Base-by-base conservation (phyloP, 1,140 invertebrate species). In the Cryptotermes secundus region DNA sequence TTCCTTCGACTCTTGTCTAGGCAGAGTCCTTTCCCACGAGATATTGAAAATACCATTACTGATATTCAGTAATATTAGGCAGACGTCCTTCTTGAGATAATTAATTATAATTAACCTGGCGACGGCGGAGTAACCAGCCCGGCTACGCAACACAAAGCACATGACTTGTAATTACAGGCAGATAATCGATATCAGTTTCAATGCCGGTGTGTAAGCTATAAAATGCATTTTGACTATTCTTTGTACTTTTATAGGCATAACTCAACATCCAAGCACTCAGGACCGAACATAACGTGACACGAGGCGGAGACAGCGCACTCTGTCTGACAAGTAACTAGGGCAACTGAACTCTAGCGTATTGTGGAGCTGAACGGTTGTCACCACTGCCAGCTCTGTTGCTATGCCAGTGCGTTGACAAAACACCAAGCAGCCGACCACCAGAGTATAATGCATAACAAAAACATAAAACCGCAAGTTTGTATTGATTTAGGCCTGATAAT, bases 391-490 rank as follows among this genome's bases (percentile, higher is more conserved):
- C 26, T 72, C 59, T 72, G 59, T 72, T 72, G 59, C 59, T 72
- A 72, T 72, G 59, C 59, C 59, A 72, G 31, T 72, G 59, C 26
- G 59, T n/a, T 72, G 59, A 72, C 59, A 31, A 72, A 72, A 72
- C 59, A 72, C 26, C n/a, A 72, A n/a, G n/a, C 59, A 31, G 59
- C 59, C 59, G 59, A n/a, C 26, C 26, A 72, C 59, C 26, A 72
- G 59, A 7, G 45, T 72, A 31, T 31, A 72, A 72, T 31, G 59
- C n/a, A 16, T n/a, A 72, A 72, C 59, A 72, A 72, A 72, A 72
- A 72, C 59, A 72, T 72, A 9, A 6, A 9, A 31, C 31, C 26
- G 14, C 59, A 72, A 31, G 4, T 72, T 38, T 7, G 59, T 72
- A 0, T 49, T 49, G 26, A n/a, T n/a, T n/a, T n/a, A n/a, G 22